These are phyloP conservation scores for Polydrusus cervinus DNA, from an alignment of 2,888 invertebrate genomes.

Conservation along the genomic window DNA sequence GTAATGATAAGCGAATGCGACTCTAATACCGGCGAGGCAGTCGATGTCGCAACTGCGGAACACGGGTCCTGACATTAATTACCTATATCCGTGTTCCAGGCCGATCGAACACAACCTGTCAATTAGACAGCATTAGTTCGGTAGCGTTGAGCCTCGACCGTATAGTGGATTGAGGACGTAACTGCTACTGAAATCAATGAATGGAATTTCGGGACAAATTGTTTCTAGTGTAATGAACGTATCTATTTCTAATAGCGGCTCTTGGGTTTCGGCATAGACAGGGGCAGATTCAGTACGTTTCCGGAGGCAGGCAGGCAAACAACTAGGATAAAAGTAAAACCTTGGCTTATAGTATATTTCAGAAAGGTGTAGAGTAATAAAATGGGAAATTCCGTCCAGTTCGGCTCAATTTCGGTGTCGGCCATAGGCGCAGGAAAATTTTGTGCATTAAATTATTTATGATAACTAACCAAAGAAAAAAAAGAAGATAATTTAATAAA, in stretches of 20 bases:
- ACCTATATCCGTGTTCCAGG: slow-evolving; percentile 71
- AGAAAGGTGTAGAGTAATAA: too few species aligned
- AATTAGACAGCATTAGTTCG: slow-evolving; percentile 71
- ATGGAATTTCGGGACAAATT: slow-evolving; percentile 17
- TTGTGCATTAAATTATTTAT: too few species aligned
- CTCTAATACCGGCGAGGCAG: slow-evolving; percentile 62
- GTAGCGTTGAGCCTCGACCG: slow-evolving; percentile 52
- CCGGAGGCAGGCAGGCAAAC: too few species aligned
- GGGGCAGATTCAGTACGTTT: too few species aligned
- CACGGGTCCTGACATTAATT: slow-evolving; percentile 72
- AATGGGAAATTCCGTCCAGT: too few species aligned
- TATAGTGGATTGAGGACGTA: slow-evolving; percentile 28
- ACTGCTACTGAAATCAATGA: slow-evolving; percentile 35
- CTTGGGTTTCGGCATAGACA: too few species aligned
- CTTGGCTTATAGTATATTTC: too few species aligned
- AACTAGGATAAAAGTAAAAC: too few species aligned
- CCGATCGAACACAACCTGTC: slow-evolving; percentile 72
- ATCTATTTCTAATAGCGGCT: not conserved
- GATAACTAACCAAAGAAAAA: too few species aligned
- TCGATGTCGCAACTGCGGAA: slow-evolving; percentile 58
- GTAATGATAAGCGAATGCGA: slow-evolving; percentile 68
- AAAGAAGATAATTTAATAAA: too few species aligned
- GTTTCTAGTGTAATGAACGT: slow-evolving; percentile 1
- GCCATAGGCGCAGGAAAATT: too few species aligned
- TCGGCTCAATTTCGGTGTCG: too few species aligned